These are phyloP conservation scores for Geodia barretti DNA, from an alignment of 37 sponge, comb jelly and placozoan species.

Conservation along the genomic window DNA sequence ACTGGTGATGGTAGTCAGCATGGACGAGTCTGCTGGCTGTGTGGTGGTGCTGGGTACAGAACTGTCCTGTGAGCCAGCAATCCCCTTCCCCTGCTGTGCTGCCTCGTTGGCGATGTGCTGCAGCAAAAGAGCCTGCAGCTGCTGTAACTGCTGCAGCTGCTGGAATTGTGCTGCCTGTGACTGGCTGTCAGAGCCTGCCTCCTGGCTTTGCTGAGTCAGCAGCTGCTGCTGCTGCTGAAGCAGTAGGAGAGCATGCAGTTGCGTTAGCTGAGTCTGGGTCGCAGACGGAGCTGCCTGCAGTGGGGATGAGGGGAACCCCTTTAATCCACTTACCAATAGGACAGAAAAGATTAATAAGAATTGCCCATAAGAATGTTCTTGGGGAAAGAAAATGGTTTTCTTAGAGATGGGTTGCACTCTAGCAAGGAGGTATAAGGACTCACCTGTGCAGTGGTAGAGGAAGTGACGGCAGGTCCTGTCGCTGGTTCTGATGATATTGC, in stretches of 20 bases:
- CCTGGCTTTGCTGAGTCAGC: conserved; percentile 53
- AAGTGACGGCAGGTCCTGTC: neutral
- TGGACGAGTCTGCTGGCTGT: neutral
- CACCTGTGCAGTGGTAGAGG: neutral
- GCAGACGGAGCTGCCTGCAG: neutral
- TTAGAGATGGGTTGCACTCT: no score
- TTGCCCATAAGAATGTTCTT: no score
- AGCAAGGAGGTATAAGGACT: no score
- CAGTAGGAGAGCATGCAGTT: conserved; percentile 64
- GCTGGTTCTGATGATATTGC: neutral
- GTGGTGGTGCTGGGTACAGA: no score
- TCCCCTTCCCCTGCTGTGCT: neutral
- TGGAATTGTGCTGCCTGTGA: conserved; percentile 29
- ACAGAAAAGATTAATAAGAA: no score
- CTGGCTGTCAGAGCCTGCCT: conserved; percentile 35
- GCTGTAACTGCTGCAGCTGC: conserved; percentile 79
- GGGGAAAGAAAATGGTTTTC: no score
- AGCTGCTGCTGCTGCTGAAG: conserved; percentile 77
- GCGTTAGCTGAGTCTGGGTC: conserved; percentile 58
- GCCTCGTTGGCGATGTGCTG: conserved; percentile 77
- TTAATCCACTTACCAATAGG: no score
- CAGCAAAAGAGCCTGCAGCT: conserved; percentile 67
- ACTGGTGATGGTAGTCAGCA: neutral
- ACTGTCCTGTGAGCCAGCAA: no score
- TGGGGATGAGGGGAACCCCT: no score